Evolutionary conservation across 2,113 vertebrate species (phyloP), one percentile per base, ranked within the genome.

Genomic region (Tetraodon nigroviridis): DNA sequence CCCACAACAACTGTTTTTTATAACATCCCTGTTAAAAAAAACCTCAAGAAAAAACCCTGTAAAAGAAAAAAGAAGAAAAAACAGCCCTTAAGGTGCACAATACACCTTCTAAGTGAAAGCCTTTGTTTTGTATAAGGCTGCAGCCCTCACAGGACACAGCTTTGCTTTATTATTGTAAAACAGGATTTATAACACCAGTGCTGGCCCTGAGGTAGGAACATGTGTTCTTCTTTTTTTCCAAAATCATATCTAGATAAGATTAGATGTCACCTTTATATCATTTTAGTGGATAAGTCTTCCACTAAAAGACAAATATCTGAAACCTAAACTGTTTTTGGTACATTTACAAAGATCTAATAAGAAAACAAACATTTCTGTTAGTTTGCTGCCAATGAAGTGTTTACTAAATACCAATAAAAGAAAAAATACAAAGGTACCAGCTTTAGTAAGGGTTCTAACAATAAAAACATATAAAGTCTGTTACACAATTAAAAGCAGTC

Each of bases 401-500:
- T 37, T 10, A 8, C 4, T 37, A 37, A 10, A 37, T 11, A 37
- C 32, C 32, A 12, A 11, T 37, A 11, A 11, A 37, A 37, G 1
- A 11, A 37, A 37, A 37, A 37, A 37, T 37, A 11, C 32, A 37
- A 12, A 37, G 7, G 32, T 8, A 37, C 37, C 55, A 48, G 8
- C 29, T 55, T 49, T 61, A 1, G 8, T n/a, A 54, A 27, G 51
- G 3, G 2, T 15, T 78, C 76, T 60, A 57, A 29, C 37, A 58
- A 67, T 55, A 70, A 69, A 65, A 55, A 59, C 63, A 60, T 49
- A 52, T 49, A 52, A 67, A 58, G 66, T 55, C 27, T 55, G 53
- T 81, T 82, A 37, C 71, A 67, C 60, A 81, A 76, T 74, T 64
- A 27, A 17, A 57, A 49, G 20, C 67, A 65, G 20, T 56, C 53